A percentile compares a stretch with the other conserved stretches of the same genome.
Conservation (phyloP, 2,797 vertebrate genomes). For the Leptatherina wallacei region DNA sequence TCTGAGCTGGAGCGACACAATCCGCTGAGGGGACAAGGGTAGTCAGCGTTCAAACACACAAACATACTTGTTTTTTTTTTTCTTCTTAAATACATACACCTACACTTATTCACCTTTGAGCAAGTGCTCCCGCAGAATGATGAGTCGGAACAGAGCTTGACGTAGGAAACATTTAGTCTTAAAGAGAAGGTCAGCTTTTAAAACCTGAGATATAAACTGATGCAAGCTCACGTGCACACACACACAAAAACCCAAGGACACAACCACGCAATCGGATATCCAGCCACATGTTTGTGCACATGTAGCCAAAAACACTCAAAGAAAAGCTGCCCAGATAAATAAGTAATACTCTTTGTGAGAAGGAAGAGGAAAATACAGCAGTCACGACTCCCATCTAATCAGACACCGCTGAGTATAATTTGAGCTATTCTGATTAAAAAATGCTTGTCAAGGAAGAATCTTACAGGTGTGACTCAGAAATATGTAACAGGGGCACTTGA, state of each 20-base stretch:
- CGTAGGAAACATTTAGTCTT: conserved; percentile 13
- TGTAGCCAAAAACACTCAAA: background rate
- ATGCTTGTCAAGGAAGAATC: conserved; percentile 16
- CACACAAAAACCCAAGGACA: background rate
- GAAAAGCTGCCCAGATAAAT: background rate
- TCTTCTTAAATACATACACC: conserved; percentile 9
- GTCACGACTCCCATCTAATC: conserved; percentile 46
- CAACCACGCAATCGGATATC: background rate
- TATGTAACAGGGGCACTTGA: conserved; percentile 7
- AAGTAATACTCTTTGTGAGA: conserved; percentile 18
- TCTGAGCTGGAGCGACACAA: conserved; percentile 64
- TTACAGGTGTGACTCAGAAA: conserved; percentile 33
- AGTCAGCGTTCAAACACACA: conserved; percentile 43
- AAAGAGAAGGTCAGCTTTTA: conserved; percentile 13
- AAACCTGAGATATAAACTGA: conserved; percentile 13
- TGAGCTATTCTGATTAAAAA: conserved; percentile 27
- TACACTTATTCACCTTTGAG: conserved; percentile 11
- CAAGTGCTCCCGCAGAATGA: conserved; percentile 11
- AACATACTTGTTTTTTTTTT: conserved; percentile 8
- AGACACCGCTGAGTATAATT: conserved; percentile 26
- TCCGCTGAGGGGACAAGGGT: conserved; percentile 44
- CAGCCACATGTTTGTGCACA: conserved; percentile 9
- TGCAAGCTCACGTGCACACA: background rate
- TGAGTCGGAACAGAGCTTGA: conserved; percentile 5
- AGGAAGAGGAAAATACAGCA: conserved; percentile 18